Base-by-base conservation (phyloP, 1,140 invertebrate species). In the Sinella curviseta region DNA sequence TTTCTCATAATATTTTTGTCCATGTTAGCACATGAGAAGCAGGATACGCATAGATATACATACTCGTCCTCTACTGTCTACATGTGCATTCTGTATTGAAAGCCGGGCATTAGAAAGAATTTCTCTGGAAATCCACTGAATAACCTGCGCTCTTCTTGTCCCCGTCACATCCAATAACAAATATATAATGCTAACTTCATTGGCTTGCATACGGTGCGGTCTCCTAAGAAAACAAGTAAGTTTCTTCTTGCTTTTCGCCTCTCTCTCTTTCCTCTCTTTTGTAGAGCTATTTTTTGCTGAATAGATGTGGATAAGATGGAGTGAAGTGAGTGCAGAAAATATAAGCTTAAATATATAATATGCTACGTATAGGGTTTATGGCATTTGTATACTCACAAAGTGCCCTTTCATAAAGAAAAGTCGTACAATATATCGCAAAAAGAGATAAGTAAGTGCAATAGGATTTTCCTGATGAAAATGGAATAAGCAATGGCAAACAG, bases 111-210 rank as follows among this genome's bases (percentile, higher is more conserved):
- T 70, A 70, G 8, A 70, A 70, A 70, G 31, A 70, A 8, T 31
- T 33, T 14, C 65, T 17, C 65, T 14, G 12, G 31, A 70, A 16
- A 65, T 70, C 8, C 12, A 60, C 8, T 60, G 55, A 14, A 60
- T 60, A 60, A 14, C 24, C 14, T 24, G 8, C 24, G 4, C 24
- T 24, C 24, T 60, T 60, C 55, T 60, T 24, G 14, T 60, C 24
- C 4, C 55, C 24, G 3, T 60, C 55, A 60, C 55, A 26, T 60
- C 24, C 55, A 60, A 26, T 60, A 60, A 60, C 24, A 60, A 60
- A n/a, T n/a, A n/a, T n/a, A n/a, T n/a, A n/a, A 60, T 17, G 39
- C n/a, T 17, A 60, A 60, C 55, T 60, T 60, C 55, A 60, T 60
- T 60, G 55, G 55, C 14, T 26, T 60, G 55, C 55, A 26, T n/a